Conservation (phyloP, 2,113 vertebrate genomes). For the Xenopus borealis region DNA sequence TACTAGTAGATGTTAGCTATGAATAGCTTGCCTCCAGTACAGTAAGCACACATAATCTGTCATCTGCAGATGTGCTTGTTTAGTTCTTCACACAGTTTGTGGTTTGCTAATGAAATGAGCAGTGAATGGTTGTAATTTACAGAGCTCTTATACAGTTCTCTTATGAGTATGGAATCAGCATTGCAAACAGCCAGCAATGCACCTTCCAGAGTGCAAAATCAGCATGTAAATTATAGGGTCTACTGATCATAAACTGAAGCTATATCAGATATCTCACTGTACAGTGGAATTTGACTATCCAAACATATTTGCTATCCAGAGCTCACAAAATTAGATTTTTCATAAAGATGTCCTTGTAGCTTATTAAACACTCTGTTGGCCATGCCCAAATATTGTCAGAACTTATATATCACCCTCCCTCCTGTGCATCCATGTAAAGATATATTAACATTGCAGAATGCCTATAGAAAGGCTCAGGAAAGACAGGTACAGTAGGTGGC, state of each 20-base stretch:
- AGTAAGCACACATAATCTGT: conserved; percentile 23
- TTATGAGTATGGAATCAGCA: conserved; percentile 33
- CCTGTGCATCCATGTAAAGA: too few relatives aligned
- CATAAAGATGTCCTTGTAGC: too few relatives aligned
- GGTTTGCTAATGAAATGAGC: conserved; percentile 43
- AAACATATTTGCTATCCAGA: conserved; percentile 10
- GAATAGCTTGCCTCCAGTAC: conserved; percentile 20
- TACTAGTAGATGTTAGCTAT: conserved; percentile 10
- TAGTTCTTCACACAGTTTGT: conserved; percentile 41
- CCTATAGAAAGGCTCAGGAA: too few relatives aligned
- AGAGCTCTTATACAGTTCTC: conserved; percentile 27
- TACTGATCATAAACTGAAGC: conserved; percentile 39
- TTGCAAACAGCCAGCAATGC: conserved; percentile 41
- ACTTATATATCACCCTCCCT: too few relatives aligned
- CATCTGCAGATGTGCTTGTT: conserved; percentile 35
- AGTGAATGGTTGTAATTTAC: conserved; percentile 43
- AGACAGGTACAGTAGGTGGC: too few relatives aligned
- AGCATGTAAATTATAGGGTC: conserved; percentile 44
- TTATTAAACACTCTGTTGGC: too few relatives aligned
- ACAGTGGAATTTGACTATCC: conserved; percentile 10
- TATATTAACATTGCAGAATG: too few relatives aligned
- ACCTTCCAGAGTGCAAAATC: conserved; percentile 40
- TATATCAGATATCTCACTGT: conserved; percentile 28
- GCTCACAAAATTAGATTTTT: conserved; percentile 8
- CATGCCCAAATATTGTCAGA: too few relatives aligned